Evolutionary conservation across 2,113 vertebrate genomes (phyloP).

Genomic region (Procapra przewalskii): DNA sequence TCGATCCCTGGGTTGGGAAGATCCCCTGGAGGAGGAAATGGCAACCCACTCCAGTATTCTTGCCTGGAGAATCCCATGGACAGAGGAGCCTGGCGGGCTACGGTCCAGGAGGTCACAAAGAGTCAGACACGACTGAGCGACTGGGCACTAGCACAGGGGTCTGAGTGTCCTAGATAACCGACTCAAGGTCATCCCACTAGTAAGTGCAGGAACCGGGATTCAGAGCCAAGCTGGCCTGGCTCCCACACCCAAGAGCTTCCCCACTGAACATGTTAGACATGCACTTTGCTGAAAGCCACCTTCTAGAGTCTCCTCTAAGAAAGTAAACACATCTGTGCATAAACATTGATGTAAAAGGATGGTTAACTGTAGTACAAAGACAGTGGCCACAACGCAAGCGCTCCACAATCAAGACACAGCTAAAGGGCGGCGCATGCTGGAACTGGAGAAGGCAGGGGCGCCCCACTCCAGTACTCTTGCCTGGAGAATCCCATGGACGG

Average conservation of each 20-base stretch:
- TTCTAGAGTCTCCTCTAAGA: neutral
- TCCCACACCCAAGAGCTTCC: neutral
- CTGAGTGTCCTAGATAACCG: neutral
- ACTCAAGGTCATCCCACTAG: neutral
- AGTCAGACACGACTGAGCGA: neutral
- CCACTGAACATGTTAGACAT: neutral
- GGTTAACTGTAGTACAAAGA: neutral
- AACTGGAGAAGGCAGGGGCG: neutral
- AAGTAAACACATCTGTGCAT: neutral
- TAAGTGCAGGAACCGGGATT: neutral
- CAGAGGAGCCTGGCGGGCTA: neutral
- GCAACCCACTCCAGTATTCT: neutral
- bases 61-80: neutral
- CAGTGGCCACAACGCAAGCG: neutral
- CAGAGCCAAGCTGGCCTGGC: neutral
- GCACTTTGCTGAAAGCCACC: neutral
- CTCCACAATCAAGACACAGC: neutral
- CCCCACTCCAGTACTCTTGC: neutral
- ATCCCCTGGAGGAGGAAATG: neutral
- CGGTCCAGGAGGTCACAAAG: neutral
- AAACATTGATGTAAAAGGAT: neutral
- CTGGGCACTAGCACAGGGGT: neutral
- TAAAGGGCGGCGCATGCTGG: accelerated
- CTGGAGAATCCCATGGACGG: neutral
- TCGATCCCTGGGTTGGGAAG: neutral